A percentile compares a stretch with the other conserved stretches of the same genome.
Conservation (phyloP, 1,140 invertebrate genomes). For the Trachymyrmex cornetzi region DNA sequence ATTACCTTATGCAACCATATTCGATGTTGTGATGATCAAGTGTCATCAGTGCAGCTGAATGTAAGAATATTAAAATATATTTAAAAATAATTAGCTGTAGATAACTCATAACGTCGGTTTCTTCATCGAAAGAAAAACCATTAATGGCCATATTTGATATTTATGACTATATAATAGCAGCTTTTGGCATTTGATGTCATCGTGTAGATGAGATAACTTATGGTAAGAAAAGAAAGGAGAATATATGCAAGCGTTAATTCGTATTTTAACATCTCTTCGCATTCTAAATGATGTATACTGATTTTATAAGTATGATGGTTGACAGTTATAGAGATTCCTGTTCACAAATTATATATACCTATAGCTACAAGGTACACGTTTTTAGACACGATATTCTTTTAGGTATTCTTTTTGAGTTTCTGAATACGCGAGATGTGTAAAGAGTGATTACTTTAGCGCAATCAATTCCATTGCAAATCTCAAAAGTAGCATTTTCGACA, state of each 20-base stretch:
- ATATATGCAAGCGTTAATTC: constrained; percentile 30
- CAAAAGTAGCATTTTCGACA: not conserved
- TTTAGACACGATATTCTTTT: not conserved
- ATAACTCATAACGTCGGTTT: not conserved
- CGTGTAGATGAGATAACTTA: constrained; percentile 71
- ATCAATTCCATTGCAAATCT: not conserved
- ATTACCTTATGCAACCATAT: not conserved
- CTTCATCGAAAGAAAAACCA: constrained; percentile 73
- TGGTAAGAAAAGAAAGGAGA: not conserved
- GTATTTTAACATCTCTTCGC: constrained; percentile 23
- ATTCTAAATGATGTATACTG: not conserved
- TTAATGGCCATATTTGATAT: constrained; percentile 66
- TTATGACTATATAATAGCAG: constrained; percentile 70
- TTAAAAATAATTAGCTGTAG: not conserved
- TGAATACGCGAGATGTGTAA: not conserved
- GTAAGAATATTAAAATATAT: not conserved
- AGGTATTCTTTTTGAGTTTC: not conserved
- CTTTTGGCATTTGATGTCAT: constrained; percentile 59
- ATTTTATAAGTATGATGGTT: too few species aligned
- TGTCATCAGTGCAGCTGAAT: not conserved
- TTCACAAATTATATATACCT: not conserved
- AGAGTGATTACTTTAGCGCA: not conserved
- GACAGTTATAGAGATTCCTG: constrained; percentile 32
- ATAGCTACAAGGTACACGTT: not conserved
- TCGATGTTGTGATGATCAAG: not conserved